phyloP scores from a whole-genome alignment of 1,140 invertebrate species.

The Philopotamus ludificatus region DNA sequence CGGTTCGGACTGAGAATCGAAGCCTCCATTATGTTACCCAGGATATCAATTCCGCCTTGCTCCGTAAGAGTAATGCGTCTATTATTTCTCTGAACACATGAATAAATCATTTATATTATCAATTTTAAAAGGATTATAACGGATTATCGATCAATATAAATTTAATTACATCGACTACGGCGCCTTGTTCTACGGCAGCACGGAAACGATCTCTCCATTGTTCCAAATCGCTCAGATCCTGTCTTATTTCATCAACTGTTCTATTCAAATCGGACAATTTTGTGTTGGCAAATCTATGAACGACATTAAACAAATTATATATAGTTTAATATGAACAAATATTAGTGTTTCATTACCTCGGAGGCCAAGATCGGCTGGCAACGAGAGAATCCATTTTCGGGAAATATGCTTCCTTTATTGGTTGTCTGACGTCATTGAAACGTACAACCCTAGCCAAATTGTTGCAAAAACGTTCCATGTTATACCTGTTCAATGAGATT shows the following conservation, averaged over 20 bases:
- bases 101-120: not conserved
- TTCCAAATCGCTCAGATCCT: slow-evolving; percentile 69
- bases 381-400: slow-evolving; percentile 69
- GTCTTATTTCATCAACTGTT: slow-evolving; percentile 63
- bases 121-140: not conserved
- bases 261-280: slow-evolving; percentile 64
- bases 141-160: not conserved
- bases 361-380: slow-evolving; percentile 56
- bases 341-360: slow-evolving; percentile 43
- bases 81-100: slow-evolving; percentile 50
- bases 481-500: slow-evolving; percentile 69
- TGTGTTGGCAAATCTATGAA: slow-evolving; percentile 56
- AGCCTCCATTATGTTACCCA: slow-evolving; percentile 79
- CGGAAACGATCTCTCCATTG: slow-evolving; percentile 74
- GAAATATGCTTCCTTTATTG: slow-evolving; percentile 70
- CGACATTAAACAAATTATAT: slow-evolving; percentile 7
- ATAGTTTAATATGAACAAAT: not conserved
- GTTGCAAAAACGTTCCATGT: slow-evolving; percentile 68
- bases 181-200: slow-evolving; percentile 70
- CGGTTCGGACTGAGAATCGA: slow-evolving; percentile 68
- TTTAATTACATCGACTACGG: slow-evolving; percentile 56
- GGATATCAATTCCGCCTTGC: slow-evolving; percentile 70
- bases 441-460: slow-evolving; percentile 58
- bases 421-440: slow-evolving; percentile 61
- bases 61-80: slow-evolving; percentile 61